Base-by-base conservation (phyloP, 92 coral and sea anemone genomes). In the Porites divaricata region DNA sequence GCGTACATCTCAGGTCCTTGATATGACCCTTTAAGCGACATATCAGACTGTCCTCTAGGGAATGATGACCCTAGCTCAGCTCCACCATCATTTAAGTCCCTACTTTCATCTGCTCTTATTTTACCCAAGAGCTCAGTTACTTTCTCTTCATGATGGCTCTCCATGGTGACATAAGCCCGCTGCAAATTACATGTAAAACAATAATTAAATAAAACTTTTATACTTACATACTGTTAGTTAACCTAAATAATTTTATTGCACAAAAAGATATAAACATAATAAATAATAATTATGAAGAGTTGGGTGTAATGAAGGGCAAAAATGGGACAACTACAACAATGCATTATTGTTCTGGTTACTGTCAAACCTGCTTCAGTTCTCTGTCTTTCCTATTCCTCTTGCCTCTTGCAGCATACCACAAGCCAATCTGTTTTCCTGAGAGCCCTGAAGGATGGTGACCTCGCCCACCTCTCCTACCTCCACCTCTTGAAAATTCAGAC, bases 111-210 rank as follows among this genome's bases (percentile, higher is more conserved):
- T 62, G 67, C 56, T 76, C 87, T 79, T 21, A 93, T 70, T 52
- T 87, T 87, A 21, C 71, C 95, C 67, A 93, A 77, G 25, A 93
- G 88, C 59, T 81, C 72, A 23, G 51, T 89, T 52, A 93, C 86
- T 70, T 75, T 93, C 81, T 89, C 93, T 72, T 93, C 97, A 45
- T 81, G 88, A 20, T 92, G 95, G 24, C 88, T 86, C 52, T 87
- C 88, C 95, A 93, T 93, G 9, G 95, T 93, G 50, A 93, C 95
- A 76, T 78, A 87, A 53, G 95, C 97, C 28, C 93, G 95, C 97
- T 93, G 56, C 26, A 77, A 35, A 3, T 35, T 3, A 35, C 45
- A 35, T 0, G 45, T 35, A 35, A 3, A 35, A 35, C 45, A 35
- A 35, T 35, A 35, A 35, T 35, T 3, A 35, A 35, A 35, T 35